Evolutionary conservation across 2,113 vertebrate genomes (phyloP).

Genomic region (Triplophysa dalaica): DNA sequence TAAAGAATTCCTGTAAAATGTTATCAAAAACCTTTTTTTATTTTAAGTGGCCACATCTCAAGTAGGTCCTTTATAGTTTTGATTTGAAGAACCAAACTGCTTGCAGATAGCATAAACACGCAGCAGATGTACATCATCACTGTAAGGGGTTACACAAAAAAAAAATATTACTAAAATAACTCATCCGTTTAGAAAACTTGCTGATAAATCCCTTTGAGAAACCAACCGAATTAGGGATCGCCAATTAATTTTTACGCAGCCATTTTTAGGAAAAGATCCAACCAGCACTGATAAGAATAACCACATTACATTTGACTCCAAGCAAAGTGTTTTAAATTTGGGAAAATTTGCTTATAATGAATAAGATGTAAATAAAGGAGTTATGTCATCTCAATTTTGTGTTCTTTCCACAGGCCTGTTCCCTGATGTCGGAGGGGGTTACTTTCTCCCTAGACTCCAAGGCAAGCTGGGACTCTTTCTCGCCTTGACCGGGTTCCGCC

Average conservation of each 20-base stretch:
- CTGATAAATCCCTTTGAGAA: neutral
- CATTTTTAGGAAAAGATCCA: too few relatives aligned
- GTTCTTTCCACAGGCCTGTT: constrained; percentile 81
- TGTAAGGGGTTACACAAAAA: neutral
- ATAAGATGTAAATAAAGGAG: neutral
- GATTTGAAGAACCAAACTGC: neutral
- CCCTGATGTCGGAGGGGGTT: constrained; percentile 94
- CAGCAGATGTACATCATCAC: neutral
- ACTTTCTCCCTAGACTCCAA: constrained; percentile 89
- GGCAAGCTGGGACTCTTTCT: constrained; percentile 89
- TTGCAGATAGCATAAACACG: constrained; percentile 20
- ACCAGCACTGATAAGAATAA: too few relatives aligned
- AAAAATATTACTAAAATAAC: constrained; percentile 32
- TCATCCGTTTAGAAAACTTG: neutral
- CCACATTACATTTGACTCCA: too few relatives aligned
- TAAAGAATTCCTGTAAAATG: too few relatives aligned
- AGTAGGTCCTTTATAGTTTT: too few relatives aligned
- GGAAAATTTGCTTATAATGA: neutral
- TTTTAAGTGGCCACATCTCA: too few relatives aligned
- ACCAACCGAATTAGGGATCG: neutral
- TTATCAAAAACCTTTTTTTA: too few relatives aligned
- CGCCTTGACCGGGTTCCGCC: constrained; percentile 86
- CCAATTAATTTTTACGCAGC: too few relatives aligned
- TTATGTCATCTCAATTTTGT: neutral
- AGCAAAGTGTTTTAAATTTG: too few relatives aligned